phyloP scores from a whole-genome alignment of 2,888 invertebrate species.

The Ischnura elegans region DNA sequence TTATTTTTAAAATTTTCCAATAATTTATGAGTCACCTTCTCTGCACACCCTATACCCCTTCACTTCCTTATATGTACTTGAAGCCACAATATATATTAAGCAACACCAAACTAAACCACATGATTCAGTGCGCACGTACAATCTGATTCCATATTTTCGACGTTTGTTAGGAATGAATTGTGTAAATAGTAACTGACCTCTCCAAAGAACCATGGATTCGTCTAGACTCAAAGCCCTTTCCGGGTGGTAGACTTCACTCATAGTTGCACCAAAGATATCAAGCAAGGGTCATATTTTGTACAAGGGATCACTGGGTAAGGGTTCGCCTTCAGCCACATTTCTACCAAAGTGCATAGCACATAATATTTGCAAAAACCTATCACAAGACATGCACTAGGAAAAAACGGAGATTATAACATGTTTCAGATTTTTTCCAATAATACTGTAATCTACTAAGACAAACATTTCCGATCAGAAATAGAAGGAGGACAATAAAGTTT shows the following conservation, averaged over 20 bases:
- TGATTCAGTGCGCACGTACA: neutral
- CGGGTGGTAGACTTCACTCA: neutral
- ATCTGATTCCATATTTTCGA: neutral
- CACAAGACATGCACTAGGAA: neutral
- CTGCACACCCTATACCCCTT: too few species aligned
- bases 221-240: neutral
- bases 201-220: neutral
- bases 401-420: too few species aligned
- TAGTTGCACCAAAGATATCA: too few species aligned
- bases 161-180: neutral
- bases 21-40: too few species aligned
- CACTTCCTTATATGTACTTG: neutral
- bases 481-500: too few species aligned
- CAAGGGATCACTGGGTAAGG: too few species aligned
- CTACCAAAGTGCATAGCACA: neutral
- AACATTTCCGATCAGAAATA: too few species aligned
- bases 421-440: too few species aligned
- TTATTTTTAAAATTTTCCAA: too few species aligned
- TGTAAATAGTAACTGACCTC: neutral
- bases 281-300: neutral
- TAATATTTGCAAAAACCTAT: neutral
- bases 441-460: too few species aligned
- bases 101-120: neutral
- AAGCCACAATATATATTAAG: neutral
- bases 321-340: too few species aligned